Conservation (phyloP, 2,888 invertebrate genomes). For the Lepidocyrtoides sp. region DNA sequence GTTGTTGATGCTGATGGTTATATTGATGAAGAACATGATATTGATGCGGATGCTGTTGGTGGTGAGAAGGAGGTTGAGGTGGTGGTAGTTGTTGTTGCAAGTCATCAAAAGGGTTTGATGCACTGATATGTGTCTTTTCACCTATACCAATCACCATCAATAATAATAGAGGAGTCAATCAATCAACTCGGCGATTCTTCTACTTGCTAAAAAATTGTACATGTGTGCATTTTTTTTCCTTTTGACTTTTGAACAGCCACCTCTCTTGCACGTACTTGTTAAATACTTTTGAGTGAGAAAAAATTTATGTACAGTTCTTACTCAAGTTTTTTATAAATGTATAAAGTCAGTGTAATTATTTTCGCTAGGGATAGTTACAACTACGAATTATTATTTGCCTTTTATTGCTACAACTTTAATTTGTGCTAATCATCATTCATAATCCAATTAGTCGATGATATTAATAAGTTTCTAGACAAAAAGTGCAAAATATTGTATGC, state of each 20-base stretch:
- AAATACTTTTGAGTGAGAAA: no score
- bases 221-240: not conserved
- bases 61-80: conserved; percentile 43
- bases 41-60: conserved; percentile 73
- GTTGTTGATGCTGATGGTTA: conserved; percentile 80
- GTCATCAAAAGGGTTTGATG: conserved; percentile 95
- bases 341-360: conserved; percentile 7
- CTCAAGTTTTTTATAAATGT: not conserved
- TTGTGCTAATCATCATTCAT: not conserved
- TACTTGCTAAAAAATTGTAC: not conserved
- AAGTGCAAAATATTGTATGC: not conserved
- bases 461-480: not conserved
- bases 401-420: not conserved
- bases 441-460: not conserved
- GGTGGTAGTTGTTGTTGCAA: conserved; percentile 78
- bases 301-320: no score
- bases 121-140: conserved; percentile 92
- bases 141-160: conserved; percentile 85
- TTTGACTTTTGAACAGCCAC: not conserved
- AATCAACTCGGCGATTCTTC: conserved; percentile 24
- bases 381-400: not conserved
- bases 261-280: no score
- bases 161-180: conserved; percentile 27
- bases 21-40: conserved; percentile 82
- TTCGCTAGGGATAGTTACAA: not conserved